These are phyloP conservation scores for Cotesia typhae DNA, from an alignment of 1,140 invertebrate genomes.

Conservation along the genomic window DNA sequence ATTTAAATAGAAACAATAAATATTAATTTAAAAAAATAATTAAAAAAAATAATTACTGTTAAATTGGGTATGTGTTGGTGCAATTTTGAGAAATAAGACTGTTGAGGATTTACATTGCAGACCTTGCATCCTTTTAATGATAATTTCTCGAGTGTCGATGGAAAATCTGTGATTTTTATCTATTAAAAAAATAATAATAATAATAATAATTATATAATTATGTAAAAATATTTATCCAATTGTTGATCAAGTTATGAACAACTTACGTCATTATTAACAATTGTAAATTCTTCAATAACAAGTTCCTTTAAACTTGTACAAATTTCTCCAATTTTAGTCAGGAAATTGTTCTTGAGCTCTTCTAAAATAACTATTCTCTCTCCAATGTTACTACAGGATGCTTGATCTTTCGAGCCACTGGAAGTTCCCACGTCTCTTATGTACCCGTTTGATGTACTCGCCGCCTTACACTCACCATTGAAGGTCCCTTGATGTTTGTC, in stretches of 20 bases:
- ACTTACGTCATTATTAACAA: constrained; percentile 63
- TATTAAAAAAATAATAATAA: constrained; percentile 46
- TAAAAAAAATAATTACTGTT: constrained; percentile 61
- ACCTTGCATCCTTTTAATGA: constrained; percentile 68
- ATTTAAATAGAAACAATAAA: constrained; percentile 20
- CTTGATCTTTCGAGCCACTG: background rate
- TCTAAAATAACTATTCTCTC: constrained; percentile 32
- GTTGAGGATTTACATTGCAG: constrained; percentile 62
- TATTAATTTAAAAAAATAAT: constrained; percentile 5
- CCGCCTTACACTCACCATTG: too few relatives aligned
- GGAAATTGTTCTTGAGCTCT: constrained; percentile 48
- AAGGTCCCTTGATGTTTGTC: constrained; percentile 28
- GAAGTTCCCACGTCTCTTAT: too few relatives aligned
- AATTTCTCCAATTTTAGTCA: constrained; percentile 46
- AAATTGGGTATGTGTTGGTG: constrained; percentile 67
- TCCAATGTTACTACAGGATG: constrained; percentile 14
- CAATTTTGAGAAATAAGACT: constrained; percentile 69
- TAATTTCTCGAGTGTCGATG: constrained; percentile 66
- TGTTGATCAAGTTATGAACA: constrained; percentile 9
- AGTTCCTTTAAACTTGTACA: constrained; percentile 61
- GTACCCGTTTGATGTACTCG: too few relatives aligned
- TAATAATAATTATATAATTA: constrained; percentile 22
- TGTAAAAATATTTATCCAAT: constrained; percentile 29
- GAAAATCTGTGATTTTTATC: constrained; percentile 69
- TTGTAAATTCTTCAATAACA: constrained; percentile 65